These are phyloP conservation scores for Sebastes taczanowskii DNA, from an alignment of 2,797 vertebrate species.

Conservation along the genomic window DNA sequence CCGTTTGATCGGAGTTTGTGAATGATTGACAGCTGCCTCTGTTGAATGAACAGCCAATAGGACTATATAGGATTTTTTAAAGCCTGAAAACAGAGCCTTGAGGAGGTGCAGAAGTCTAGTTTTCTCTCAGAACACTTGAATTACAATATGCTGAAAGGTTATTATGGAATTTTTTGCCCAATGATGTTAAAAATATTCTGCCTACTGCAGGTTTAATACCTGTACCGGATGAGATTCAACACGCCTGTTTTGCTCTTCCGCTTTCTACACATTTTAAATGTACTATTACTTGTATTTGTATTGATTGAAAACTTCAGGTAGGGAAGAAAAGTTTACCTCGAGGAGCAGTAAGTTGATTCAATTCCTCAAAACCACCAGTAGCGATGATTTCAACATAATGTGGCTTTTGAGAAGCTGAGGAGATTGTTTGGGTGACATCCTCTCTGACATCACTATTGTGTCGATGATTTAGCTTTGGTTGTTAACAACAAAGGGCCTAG, in stretches of 20 bases:
- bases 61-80: too few species aligned
- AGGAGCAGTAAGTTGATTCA: background rate
- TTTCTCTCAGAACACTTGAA: too few species aligned
- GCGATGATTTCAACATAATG: conserved; percentile 2
- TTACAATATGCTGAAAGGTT: too few species aligned
- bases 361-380: background rate
- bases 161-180: too few species aligned
- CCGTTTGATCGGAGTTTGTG: too few species aligned
- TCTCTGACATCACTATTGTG: conserved; percentile 2
- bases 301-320: background rate
- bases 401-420: conserved; percentile 3
- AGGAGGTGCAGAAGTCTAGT: too few species aligned
- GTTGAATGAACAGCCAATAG: too few species aligned
- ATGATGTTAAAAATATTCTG: too few species aligned
- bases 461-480: conserved; percentile 46
- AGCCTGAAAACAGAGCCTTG: too few species aligned
- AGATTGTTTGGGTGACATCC: conserved; percentile 9
- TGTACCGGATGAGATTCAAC: background rate
- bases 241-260: background rate
- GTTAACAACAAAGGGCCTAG: conserved; percentile 32
- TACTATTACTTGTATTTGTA: background rate
- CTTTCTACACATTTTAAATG: background rate
- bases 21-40: too few species aligned
- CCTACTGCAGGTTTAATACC: background rate
- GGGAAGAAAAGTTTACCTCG: background rate